Evolutionary conservation across 2,797 vertebrate genomes (phyloP), one percentile per base, ranked within the genome.

Genomic region (Sebastiscus albofasciatus): DNA sequence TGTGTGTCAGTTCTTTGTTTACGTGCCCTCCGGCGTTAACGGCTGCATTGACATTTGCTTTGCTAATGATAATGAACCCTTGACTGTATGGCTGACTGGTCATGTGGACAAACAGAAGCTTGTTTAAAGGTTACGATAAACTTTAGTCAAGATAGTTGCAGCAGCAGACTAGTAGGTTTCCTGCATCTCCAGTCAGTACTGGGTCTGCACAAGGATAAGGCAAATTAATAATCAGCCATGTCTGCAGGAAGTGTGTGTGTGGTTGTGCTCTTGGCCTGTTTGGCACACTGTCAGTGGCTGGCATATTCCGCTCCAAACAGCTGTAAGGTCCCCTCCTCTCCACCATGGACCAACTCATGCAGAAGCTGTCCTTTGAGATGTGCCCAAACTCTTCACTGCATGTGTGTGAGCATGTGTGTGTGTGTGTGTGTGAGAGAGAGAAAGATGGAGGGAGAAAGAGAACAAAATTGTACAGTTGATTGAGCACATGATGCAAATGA

Each of bases 361-460:
- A 93, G 90, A 94, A 94, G 87, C 87, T 93, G 89, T 93, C 90
- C 90, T 91, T 90, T 90, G 91, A 95, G 91, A 94, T 90, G 86
- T 88, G 92, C 85, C 91, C 88, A 80, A 89, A 90, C 86, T 87
- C 88, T 81, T 93, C 87, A 89, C 69, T 83, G 65, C 27, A 2
- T 75, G 64, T 82, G 62, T 77, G 67, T 77, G 36, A 4, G 42
- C 6, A 24, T 70, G 69, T 59, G 59, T 27, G 46, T 55, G 46
- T 61, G 18, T 27, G 52, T 65, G 27, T 59, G 59, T 55, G 52
- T 27, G 27, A 69, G 79, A 67, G 77, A n/a, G 55, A 69, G 31
- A 18, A 54, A 67, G 66, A 72, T 60, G 56, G 39, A 75, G 36
- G 33, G 66, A 71, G 52, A 60, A 61, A 75, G 67, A 58, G 69